A percentile compares a stretch with the other conserved stretches of the same genome.
phyloP scores from a whole-genome alignment of 2,888 invertebrate genomes.

The Eilema caniola region DNA sequence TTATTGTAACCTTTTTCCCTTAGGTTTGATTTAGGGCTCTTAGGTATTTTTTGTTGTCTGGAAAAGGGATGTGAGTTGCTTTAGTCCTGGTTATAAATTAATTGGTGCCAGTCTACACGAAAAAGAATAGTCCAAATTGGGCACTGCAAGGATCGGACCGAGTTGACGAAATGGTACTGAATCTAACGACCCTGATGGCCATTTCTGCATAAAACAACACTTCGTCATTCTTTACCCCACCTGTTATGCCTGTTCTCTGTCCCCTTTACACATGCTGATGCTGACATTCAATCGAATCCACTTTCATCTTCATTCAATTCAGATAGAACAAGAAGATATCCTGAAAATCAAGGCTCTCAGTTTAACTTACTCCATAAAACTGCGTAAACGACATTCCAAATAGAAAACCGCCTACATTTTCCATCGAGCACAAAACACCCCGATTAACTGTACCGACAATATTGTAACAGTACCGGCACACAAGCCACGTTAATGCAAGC shows the following conservation, averaged over 20 bases:
- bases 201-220: background rate
- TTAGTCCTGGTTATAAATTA: too few species aligned
- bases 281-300: background rate
- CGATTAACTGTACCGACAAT: constrained; percentile 49
- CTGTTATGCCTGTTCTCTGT: too few species aligned
- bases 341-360: background rate
- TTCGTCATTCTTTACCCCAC: too few species aligned
- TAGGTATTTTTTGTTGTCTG: background rate
- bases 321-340: background rate
- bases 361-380: background rate
- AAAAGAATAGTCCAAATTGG: too few species aligned
- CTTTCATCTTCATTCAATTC: too few species aligned
- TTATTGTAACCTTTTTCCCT: background rate
- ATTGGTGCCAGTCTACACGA: too few species aligned
- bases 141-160: too few species aligned
- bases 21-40: background rate
- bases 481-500: constrained; percentile 70
- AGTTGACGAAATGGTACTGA: too few species aligned
- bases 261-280: background rate
- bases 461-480: constrained; percentile 71
- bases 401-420: background rate
- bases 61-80: too few species aligned
- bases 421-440: constrained; percentile 26
- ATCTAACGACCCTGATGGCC: too few species aligned
- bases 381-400: background rate